Conservation (phyloP, 2,113 vertebrate species). For the Accipiter virgatus region DNA sequence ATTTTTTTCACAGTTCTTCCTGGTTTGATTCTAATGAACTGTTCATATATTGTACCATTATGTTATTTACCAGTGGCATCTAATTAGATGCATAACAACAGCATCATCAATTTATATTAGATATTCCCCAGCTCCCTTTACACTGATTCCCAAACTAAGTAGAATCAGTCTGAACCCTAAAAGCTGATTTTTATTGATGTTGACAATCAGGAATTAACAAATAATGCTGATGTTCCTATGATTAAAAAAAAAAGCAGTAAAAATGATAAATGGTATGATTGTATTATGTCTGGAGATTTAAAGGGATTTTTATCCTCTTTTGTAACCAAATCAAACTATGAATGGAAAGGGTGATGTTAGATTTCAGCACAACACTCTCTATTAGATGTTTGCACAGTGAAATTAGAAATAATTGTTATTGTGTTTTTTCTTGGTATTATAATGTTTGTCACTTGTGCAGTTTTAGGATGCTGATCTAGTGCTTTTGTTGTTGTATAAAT, state of each 20-base stretch:
- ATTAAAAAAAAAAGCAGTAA: conserved; percentile 37
- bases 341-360: background rate
- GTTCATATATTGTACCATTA: conserved; percentile 19
- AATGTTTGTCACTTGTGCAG: background rate
- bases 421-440: background rate
- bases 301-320: background rate
- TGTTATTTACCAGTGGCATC: conserved; percentile 73
- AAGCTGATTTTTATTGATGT: conserved; percentile 74
- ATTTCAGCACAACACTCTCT: background rate
- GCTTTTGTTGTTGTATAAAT: background rate
- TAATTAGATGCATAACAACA: conserved; percentile 73
- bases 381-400: background rate
- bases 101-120: conserved; percentile 71
- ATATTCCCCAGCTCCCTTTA: conserved; percentile 59
- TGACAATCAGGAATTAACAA: conserved; percentile 59
- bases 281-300: background rate
- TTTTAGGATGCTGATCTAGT: background rate
- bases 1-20: conserved; percentile 21
- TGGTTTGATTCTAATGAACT: conserved; percentile 58
- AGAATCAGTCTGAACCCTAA: conserved; percentile 49
- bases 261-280: conserved; percentile 35
- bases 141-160: conserved; percentile 54
- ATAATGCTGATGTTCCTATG: conserved; percentile 22
- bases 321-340: background rate
- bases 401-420: background rate